phyloP scores from a whole-genome alignment of 2,113 vertebrate genomes.

The Polypterus bichir region DNA sequence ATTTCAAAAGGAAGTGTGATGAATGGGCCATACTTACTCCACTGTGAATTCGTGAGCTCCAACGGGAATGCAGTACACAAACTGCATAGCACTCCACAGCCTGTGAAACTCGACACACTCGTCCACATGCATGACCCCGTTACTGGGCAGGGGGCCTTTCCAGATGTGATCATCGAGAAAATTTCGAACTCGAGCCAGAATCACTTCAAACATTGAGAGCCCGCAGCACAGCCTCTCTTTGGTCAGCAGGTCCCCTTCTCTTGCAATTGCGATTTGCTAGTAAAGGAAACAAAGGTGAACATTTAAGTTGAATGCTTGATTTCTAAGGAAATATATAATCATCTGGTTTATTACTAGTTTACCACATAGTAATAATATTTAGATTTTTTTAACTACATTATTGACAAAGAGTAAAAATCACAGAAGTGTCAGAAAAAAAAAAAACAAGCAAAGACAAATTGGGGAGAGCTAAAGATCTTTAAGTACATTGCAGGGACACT shows the following conservation, averaged over 20 bases:
- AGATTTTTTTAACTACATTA: too few relatives aligned
- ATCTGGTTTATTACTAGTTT: too few relatives aligned
- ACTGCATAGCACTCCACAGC: constrained; percentile 82
- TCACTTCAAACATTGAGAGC: constrained; percentile 79
- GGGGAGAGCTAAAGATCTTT: too few relatives aligned
- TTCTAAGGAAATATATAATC: too few relatives aligned
- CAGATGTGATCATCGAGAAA: constrained; percentile 75
- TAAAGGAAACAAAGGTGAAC: too few relatives aligned
- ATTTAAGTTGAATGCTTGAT: too few relatives aligned
- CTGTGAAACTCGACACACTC: constrained; percentile 78
- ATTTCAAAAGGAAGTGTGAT: too few relatives aligned
- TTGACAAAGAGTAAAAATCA: too few relatives aligned
- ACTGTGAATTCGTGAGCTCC: constrained; percentile 76
- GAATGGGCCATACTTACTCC: constrained; percentile 50
- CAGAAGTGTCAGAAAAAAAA: too few relatives aligned
- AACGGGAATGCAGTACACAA: constrained; percentile 80
- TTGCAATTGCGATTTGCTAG: constrained; percentile 75
- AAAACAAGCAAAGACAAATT: too few relatives aligned
- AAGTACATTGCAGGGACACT: too few relatives aligned
- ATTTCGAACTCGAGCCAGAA: constrained; percentile 60
- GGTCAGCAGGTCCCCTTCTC: constrained; percentile 73
- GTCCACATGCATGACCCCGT: constrained; percentile 78
- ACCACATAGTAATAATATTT: too few relatives aligned
- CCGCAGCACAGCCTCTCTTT: constrained; percentile 79
- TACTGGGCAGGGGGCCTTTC: constrained; percentile 72